Base-by-base conservation (phyloP, 2,888 invertebrate species). In the Chamaedrilus cognettii region DNA sequence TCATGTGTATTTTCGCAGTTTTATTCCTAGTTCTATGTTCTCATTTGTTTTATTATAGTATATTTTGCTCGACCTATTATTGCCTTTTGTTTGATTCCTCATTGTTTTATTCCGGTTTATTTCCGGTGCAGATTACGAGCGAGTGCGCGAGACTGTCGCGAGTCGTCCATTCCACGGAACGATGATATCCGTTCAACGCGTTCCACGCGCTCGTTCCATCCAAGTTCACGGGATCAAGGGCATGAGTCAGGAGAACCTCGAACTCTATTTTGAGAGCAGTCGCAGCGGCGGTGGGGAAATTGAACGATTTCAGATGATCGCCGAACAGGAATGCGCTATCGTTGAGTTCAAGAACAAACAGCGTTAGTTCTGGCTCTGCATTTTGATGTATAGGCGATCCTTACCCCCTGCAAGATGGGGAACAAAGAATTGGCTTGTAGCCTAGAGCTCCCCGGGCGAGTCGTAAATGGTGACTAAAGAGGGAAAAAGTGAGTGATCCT, bases 101-200 rank as follows among this genome's bases (percentile, higher is more conserved):
- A n/a, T n/a, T n/a, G n/a, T n/a, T n/a, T n/a, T n/a, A n/a, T n/a
- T n/a, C n/a, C n/a, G n/a, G n/a, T n/a, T n/a, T n/a, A n/a, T n/a
- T n/a, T 30, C 59, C 28, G 31, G 32, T 64, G 33, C 50, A 65
- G 65, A 65, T n/a, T 65, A 60, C 28, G 31, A 31, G 23, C 32
- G 28, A 30, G 50, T 60, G 28, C 26, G 34, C 33, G 28, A 26
- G 26, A 23, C 52, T 23, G 34, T 65, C 3, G 60, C 60, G 28
- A 33, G 65, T 35, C 35, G 51, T 26, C 65, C 65, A 2, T 33
- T 60, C 34, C 59, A 60, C 32, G 65, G 65, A 19, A 31, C 30
- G 4, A 65, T 65, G 65, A 65, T 65, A 23, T 60, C 65, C 2
- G 65, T 65, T 30, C 52, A 65, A 31, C 32, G 34, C 33, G 28